A percentile compares a stretch with the other conserved stretches of the same genome.
Evolutionary conservation across 2,797 vertebrate species (phyloP).

Genomic region (Pangasius sanitwongsei): DNA sequence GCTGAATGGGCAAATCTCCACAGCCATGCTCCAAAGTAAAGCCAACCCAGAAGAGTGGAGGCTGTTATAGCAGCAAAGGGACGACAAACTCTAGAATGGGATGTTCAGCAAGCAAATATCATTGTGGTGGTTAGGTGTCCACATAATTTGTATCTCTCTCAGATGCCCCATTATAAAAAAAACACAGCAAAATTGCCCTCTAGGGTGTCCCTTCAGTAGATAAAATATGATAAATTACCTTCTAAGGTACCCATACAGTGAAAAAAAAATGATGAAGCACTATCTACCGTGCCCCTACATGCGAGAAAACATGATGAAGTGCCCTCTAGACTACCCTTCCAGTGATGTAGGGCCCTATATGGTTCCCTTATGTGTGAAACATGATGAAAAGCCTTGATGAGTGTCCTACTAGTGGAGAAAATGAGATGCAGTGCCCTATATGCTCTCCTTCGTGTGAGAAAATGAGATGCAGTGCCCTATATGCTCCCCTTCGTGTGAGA

Average conservation of each 20-base stretch:
- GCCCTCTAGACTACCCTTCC: not conserved
- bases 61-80: too few relatives aligned
- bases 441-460: not conserved
- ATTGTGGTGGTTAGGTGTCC: not conserved
- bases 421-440: not conserved
- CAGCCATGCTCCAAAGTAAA: not conserved
- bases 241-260: not conserved
- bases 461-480: not conserved
- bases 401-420: not conserved
- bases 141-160: not conserved
- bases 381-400: not conserved
- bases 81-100: not conserved
- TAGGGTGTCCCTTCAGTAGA: not conserved
- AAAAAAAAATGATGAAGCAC: not conserved
- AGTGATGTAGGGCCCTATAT: not conserved
- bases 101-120: not conserved
- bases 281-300: not conserved
- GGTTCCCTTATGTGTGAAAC: not conserved
- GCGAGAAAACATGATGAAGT: not conserved
- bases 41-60: not conserved
- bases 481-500: not conserved
- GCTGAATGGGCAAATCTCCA: not conserved
- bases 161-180: not conserved
- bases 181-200: not conserved
- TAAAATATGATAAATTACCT: not conserved